These are phyloP conservation scores for Ischnus inquisitorius DNA, from an alignment of 2,888 invertebrate species.

Conservation along the genomic window DNA sequence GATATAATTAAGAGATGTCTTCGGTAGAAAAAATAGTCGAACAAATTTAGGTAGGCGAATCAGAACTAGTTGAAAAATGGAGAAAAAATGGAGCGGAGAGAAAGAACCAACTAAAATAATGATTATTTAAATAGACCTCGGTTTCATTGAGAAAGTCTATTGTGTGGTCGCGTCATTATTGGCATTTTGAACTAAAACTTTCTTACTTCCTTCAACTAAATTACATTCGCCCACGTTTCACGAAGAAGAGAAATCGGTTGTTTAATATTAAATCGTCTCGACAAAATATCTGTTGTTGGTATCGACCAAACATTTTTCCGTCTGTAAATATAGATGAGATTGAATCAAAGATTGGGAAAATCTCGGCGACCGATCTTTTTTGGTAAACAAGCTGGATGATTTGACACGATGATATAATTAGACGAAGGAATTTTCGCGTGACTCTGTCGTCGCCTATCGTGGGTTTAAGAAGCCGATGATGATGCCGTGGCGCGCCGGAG, in stretches of 20 bases:
- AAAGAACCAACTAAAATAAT: too few species aligned
- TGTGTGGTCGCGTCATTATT: too few species aligned
- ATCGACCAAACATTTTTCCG: neutral
- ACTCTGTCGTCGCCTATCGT: neutral
- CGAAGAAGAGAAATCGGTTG: too few species aligned
- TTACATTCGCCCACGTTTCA: too few species aligned
- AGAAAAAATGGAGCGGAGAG: too few species aligned
- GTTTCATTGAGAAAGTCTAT: too few species aligned
- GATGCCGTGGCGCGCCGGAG: neutral
- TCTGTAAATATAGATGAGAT: conserved; percentile 10
- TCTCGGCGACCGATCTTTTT: conserved; percentile 23
- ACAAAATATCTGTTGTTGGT: neutral
- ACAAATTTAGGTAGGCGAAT: too few species aligned
- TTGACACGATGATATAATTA: conserved; percentile 60
- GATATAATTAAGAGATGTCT: conserved; percentile 16
- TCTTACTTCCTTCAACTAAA: too few species aligned
- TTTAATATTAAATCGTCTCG: neutral
- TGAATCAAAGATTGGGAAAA: conserved; percentile 47
- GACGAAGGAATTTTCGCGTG: conserved; percentile 48
- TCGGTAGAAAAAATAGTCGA: neutral
- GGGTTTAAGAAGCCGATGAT: neutral
- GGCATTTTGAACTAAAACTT: too few species aligned
- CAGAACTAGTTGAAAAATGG: too few species aligned
- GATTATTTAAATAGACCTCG: too few species aligned
- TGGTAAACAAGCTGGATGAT: conserved; percentile 39